Evolutionary conservation across 1,140 invertebrate genomes (phyloP).

Genomic region (Gyrodactylus bullatarudis): DNA sequence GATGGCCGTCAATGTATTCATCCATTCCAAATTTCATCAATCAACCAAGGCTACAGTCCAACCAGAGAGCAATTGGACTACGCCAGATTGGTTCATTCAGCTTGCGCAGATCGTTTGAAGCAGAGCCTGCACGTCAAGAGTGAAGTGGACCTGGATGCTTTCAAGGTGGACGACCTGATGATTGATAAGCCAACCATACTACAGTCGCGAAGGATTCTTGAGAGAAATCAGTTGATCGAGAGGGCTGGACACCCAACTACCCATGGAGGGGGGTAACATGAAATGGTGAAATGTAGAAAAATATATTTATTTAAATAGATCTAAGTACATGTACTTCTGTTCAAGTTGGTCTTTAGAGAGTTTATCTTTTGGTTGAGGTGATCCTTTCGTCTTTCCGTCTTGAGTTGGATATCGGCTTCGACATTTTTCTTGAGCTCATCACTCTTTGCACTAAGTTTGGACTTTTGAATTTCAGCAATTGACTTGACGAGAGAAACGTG

Average conservation of each 20-base stretch:
- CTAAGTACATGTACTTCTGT: too few relatives aligned
- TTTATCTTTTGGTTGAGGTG: too few relatives aligned
- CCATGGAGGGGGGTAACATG: too few relatives aligned
- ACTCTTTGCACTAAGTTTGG: background rate
- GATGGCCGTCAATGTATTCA: background rate
- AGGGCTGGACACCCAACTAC: too few relatives aligned
- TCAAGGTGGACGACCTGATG: background rate
- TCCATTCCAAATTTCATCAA: background rate
- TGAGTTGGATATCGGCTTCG: background rate
- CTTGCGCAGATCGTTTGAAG: background rate
- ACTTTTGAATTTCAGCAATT: background rate
- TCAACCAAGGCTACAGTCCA: background rate
- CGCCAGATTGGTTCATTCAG: background rate
- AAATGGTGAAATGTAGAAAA: too few relatives aligned
- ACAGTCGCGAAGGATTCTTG: too few relatives aligned
- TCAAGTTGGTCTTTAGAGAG: too few relatives aligned
- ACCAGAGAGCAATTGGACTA: background rate
- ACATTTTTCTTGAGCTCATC: background rate
- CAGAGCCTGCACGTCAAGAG: background rate
- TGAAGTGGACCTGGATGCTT: background rate
- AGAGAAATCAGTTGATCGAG: too few relatives aligned
- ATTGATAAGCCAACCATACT: background rate
- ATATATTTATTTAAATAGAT: too few relatives aligned
- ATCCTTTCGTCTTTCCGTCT: background rate
- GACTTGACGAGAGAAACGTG: background rate